Conservation (phyloP, 1,140 invertebrate genomes). For the Papilio aristodemus region DNA sequence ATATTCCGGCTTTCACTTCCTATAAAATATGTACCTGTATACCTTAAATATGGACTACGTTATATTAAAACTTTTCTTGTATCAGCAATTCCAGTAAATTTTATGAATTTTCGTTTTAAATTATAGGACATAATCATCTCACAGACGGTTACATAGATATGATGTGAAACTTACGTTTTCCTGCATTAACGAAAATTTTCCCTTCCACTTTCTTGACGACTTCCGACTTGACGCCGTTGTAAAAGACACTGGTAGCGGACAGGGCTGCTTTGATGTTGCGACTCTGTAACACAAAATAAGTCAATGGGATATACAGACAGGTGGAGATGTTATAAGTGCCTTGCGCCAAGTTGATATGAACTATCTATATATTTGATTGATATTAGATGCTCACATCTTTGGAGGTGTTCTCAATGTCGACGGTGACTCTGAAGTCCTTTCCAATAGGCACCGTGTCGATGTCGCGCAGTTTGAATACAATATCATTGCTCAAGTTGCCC, state of each 20-base stretch:
- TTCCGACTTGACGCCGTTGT: constrained; percentile 87
- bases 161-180: constrained; percentile 75
- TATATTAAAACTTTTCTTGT: too few species aligned
- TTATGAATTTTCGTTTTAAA: too few species aligned
- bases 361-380: background rate
- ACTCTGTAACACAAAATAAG: constrained; percentile 48
- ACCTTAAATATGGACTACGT: too few species aligned
- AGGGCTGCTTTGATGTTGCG: constrained; percentile 83
- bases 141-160: too few species aligned
- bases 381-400: constrained; percentile 61
- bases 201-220: constrained; percentile 86
- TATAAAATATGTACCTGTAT: too few species aligned
- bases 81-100: too few species aligned
- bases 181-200: constrained; percentile 82
- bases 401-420: constrained; percentile 85
- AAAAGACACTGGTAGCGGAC: constrained; percentile 86
- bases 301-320: background rate
- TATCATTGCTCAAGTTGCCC: constrained; percentile 81
- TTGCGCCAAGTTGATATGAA: too few species aligned
- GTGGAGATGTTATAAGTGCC: background rate
- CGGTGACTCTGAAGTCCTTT: constrained; percentile 83
- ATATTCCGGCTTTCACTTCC: too few species aligned
- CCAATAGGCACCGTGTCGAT: constrained; percentile 86
- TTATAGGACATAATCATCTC: too few species aligned
- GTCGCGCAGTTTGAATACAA: constrained; percentile 85